These are phyloP conservation scores for Ommatoiulus sabulosus DNA, from an alignment of 2,888 invertebrate species.

Conservation along the genomic window DNA sequence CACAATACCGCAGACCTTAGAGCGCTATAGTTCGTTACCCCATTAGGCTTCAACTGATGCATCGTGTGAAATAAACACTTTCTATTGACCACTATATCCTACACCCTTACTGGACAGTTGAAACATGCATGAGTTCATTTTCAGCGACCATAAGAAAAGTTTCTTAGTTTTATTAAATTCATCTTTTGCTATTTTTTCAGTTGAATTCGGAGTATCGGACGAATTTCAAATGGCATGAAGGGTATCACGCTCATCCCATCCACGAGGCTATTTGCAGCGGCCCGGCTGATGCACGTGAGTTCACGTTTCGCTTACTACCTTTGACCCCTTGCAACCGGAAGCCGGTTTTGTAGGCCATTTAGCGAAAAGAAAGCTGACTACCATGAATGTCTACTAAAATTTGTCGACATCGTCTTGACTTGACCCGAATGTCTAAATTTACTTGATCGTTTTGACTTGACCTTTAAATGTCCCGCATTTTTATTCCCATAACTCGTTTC, in stretches of 20 bases:
- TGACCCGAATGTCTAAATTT: no score
- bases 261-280: conserved; percentile 37
- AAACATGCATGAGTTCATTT: not conserved
- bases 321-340: not conserved
- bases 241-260: conserved; percentile 32
- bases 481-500: no score
- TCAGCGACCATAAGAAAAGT: not conserved
- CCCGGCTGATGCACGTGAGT: conserved; percentile 45
- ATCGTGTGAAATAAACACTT: no score
- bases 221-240: conserved; percentile 47
- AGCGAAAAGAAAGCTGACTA: no score
- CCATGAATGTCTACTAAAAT: no score
- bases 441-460: no score
- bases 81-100: not conserved
- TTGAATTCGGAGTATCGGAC: conserved; percentile 52
- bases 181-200: not conserved
- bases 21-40: not conserved
- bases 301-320: not conserved
- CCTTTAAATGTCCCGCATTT: no score
- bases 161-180: not conserved
- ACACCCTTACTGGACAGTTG: not conserved
- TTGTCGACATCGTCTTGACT: no score
- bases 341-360: no score
- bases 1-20: not conserved
- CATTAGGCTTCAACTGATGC: not conserved